Evolutionary conservation across 2,797 vertebrate genomes (phyloP), one percentile per base, ranked within the genome.

Genomic region (Epinephelus coioides): DNA sequence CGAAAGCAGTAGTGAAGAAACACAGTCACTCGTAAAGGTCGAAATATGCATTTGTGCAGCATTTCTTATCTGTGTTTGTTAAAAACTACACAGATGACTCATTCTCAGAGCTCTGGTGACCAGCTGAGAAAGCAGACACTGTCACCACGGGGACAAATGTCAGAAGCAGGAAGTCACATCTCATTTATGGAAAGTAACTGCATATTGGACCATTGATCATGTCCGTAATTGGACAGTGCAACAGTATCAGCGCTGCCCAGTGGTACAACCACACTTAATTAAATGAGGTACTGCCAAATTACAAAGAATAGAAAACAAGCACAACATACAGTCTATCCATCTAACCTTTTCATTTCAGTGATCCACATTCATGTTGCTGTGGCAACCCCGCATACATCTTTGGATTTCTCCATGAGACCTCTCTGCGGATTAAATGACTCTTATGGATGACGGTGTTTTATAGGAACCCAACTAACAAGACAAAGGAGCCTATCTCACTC

Each of bases 1-100:
- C 23, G 46, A 72, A 69, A 54, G 73, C 63, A 69, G 11, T 66
- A n/a, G 27, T 1, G 6, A 59, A 56, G 56, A 79, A 81, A 68
- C 13, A 2, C 53, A 89, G 50, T 68, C 30, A 44, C 63, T 77
- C 1, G 3, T 11, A 90, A 90, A 88, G 87, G 88, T 91, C 59
- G 19, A 88, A 87, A 79, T 75, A 89, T 82, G 75, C 78, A 77
- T 89, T 83, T 68, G 49, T 44, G 66, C 71, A 21, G 61, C 34
- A 50, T 62, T 81, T 86, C 47, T 76, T 78, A 81, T 85, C 55
- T 70, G 40, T 7, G 34, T 53, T 67, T 49, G 49, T 71, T 75
- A 55, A 79, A 88, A 84, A 68, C 40, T 18, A 66, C 66, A 53
- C 38, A 47, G 60, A 80, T 87, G 85, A 89, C 44, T 90, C 80